Conservation (phyloP, 2,888 invertebrate genomes). For the Zygogramma bicolorata region DNA sequence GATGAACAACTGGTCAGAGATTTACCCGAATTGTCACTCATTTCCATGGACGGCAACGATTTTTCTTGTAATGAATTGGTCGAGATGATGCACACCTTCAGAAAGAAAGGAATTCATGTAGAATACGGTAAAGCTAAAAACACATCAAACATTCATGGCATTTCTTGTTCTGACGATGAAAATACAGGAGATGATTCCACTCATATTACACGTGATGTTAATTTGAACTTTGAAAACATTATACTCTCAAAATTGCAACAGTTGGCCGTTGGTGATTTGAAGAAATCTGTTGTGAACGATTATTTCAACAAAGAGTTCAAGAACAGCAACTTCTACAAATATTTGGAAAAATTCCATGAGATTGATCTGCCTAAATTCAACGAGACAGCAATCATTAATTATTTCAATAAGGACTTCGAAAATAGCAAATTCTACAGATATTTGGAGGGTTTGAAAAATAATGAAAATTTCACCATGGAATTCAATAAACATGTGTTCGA, state of each 20-base stretch:
- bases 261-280: neutral
- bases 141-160: conserved; percentile 26
- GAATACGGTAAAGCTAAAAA: neutral
- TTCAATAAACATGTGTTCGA: conserved; percentile 18
- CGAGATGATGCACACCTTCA: neutral
- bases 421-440: conserved; percentile 29
- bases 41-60: conserved; percentile 23
- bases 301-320: conserved; percentile 33
- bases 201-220: neutral
- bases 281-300: conserved; percentile 12
- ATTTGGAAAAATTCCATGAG: conserved; percentile 21
- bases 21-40: neutral
- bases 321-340: conserved; percentile 32
- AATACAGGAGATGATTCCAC: neutral
- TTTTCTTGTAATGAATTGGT: conserved; percentile 23
- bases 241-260: conserved; percentile 17
- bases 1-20: neutral
- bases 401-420: conserved; percentile 28
- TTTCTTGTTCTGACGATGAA: conserved; percentile 24
- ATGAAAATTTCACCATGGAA: conserved; percentile 9
- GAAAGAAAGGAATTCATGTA: neutral
- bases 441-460: conserved; percentile 18
- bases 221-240: neutral
- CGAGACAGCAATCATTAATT: conserved; percentile 19
- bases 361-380: conserved; percentile 14